Percentiles rank a stretch among this genome's conserved stretches.
phyloP scores from a whole-genome alignment of 2,797 vertebrate genomes.

The Anolis apletophallus region DNA sequence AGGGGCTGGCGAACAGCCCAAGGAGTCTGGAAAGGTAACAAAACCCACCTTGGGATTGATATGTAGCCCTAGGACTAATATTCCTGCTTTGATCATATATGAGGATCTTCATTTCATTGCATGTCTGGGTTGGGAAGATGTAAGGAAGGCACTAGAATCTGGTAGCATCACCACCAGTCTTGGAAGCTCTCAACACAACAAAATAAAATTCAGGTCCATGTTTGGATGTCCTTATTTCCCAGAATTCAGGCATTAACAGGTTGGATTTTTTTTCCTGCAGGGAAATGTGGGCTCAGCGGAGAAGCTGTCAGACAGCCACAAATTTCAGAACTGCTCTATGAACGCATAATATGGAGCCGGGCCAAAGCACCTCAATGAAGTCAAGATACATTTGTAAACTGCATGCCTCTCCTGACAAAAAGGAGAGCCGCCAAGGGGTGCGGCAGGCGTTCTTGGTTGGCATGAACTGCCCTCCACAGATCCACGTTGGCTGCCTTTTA shows the following conservation, averaged over 20 bases:
- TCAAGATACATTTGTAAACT: not conserved
- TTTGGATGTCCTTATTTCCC: not conserved
- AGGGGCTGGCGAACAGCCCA: too few relatives aligned
- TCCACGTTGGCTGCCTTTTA: slow-evolving; percentile 10
- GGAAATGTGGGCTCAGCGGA: not conserved
- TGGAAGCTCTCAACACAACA: not conserved
- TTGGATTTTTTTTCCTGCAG: not conserved
- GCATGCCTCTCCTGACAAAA: slow-evolving; percentile 1
- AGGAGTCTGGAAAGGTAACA: too few relatives aligned
- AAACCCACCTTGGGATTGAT: too few relatives aligned
- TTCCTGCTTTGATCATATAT: not conserved
- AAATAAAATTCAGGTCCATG: slow-evolving; percentile 7
- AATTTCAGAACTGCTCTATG: slow-evolving; percentile 9
- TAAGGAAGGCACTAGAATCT: not conserved
- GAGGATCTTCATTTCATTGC: not conserved
- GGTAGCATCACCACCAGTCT: not conserved
- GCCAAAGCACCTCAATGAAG: slow-evolving; percentile 24
- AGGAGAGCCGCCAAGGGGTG: not conserved
- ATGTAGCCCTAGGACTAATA: not conserved
- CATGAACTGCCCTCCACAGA: not conserved
- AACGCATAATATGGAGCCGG: slow-evolving; percentile 26
- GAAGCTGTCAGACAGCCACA: not conserved
- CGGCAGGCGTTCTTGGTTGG: not conserved
- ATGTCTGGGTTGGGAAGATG: not conserved
- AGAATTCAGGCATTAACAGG: not conserved